Percentiles rank a stretch among this genome's conserved stretches.
phyloP scores from a whole-genome alignment of 2,113 vertebrate species.

The Chaetops frenatus region DNA sequence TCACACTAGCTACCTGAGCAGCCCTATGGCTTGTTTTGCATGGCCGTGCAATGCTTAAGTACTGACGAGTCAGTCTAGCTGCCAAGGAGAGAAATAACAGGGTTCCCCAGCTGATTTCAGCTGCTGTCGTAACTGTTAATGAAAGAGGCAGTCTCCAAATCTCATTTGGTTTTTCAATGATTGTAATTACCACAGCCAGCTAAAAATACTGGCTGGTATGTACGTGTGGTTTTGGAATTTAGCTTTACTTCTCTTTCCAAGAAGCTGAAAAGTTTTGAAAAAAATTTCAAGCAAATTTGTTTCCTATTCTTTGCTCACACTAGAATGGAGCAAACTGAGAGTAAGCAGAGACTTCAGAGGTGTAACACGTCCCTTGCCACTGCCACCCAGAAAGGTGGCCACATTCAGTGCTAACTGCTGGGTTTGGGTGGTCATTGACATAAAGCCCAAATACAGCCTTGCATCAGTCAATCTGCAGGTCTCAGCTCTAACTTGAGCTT shows the following conservation, averaged over 20 bases:
- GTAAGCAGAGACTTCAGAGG: neutral
- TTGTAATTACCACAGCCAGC: neutral
- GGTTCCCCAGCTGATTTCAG: neutral
- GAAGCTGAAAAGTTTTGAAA: neutral
- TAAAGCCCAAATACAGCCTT: neutral
- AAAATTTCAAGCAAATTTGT: neutral
- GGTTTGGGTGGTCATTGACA: neutral
- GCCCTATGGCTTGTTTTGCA: neutral
- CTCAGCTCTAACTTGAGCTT: neutral
- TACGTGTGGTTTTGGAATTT: neutral
- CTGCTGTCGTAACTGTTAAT: neutral
- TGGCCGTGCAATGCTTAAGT: neutral
- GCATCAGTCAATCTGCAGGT: neutral
- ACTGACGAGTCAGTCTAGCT: neutral
- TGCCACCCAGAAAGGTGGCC: neutral
- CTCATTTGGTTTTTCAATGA: neutral
- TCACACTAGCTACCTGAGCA: neutral
- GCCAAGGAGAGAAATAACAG: neutral
- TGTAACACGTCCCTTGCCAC: rapidly evolving
- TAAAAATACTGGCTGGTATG: neutral
- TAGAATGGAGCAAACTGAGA: neutral
- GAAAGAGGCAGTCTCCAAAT: neutral
- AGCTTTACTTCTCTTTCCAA: neutral
- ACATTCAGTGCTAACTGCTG: neutral
- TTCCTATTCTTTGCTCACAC: neutral